Conservation (phyloP, 2,113 vertebrate genomes). For the Centropus unirufus region DNA sequence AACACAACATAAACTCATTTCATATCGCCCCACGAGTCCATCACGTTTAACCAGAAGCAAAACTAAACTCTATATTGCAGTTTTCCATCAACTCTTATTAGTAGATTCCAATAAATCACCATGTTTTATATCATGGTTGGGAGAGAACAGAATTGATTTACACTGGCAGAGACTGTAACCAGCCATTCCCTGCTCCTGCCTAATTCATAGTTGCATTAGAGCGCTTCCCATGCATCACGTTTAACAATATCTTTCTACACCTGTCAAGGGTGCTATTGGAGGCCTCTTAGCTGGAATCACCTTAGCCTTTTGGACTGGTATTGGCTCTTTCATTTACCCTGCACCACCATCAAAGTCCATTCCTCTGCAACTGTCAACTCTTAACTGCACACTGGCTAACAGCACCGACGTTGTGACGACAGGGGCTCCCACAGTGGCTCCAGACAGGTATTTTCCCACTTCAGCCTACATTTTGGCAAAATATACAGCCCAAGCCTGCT, state of each 20-base stretch:
- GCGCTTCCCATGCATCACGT: accelerated
- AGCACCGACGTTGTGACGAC: not conserved
- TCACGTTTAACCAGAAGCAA: not conserved
- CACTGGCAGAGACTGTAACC: accelerated
- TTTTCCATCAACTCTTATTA: not conserved
- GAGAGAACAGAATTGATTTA: not conserved
- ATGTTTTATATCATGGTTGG: not conserved
- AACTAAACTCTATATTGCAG: not conserved
- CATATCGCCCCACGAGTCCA: not conserved
- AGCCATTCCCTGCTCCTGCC: not conserved
- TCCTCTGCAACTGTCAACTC: conserved; percentile 75
- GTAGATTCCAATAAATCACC: not conserved
- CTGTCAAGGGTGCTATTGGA: conserved; percentile 79
- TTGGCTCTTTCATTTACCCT: conserved; percentile 81
- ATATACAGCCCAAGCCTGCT: not conserved
- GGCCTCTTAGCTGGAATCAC: conserved; percentile 79
- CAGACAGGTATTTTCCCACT: conserved; percentile 60
- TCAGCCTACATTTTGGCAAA: accelerated
- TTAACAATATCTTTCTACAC: not conserved
- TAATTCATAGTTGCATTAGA: accelerated
- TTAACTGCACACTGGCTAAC: conserved; percentile 65
- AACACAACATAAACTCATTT: not conserved
- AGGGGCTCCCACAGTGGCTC: not conserved
- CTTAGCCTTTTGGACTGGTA: conserved; percentile 79
- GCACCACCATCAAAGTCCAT: conserved; percentile 70